Conservation (phyloP, 2,797 vertebrate genomes). For the Pipistrellus nathusii region DNA sequence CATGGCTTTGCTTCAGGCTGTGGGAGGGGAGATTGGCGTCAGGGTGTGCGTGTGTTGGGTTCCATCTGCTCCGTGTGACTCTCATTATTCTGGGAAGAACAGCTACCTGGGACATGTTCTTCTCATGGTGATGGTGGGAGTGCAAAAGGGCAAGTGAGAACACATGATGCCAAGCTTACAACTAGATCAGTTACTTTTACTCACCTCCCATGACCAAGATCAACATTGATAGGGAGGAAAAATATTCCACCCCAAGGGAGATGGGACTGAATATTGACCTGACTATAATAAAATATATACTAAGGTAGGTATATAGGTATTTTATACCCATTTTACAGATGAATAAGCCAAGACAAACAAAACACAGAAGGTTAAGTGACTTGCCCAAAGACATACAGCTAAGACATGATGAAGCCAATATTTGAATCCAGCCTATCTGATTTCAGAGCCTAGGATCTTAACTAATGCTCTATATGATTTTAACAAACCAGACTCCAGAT, state of each 20-base stretch:
- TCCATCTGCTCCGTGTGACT: background rate
- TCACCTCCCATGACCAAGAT: background rate
- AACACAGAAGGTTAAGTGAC: background rate
- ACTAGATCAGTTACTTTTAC: background rate
- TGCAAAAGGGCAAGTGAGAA: background rate
- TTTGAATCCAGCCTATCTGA: background rate
- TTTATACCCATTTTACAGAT: conserved; percentile 30
- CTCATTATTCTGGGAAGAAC: background rate
- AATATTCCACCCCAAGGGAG: background rate
- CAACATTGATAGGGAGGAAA: background rate
- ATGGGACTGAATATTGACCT: background rate
- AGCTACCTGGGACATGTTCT: background rate
- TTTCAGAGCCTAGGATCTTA: conserved; percentile 38
- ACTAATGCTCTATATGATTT: background rate
- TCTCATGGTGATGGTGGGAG: background rate
- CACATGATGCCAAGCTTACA: background rate
- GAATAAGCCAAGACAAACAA: background rate
- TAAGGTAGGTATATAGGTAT: background rate
- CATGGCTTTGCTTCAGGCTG: background rate
- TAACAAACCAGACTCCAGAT: conserved; percentile 48
- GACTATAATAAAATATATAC: conserved; percentile 12
- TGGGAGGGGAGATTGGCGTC: background rate
- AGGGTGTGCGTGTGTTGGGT: background rate
- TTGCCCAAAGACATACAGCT: background rate
- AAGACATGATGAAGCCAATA: background rate